Evolutionary conservation across 2,113 vertebrate species (phyloP), one percentile per base, ranked within the genome.

Genomic region (Zeus faber): DNA sequence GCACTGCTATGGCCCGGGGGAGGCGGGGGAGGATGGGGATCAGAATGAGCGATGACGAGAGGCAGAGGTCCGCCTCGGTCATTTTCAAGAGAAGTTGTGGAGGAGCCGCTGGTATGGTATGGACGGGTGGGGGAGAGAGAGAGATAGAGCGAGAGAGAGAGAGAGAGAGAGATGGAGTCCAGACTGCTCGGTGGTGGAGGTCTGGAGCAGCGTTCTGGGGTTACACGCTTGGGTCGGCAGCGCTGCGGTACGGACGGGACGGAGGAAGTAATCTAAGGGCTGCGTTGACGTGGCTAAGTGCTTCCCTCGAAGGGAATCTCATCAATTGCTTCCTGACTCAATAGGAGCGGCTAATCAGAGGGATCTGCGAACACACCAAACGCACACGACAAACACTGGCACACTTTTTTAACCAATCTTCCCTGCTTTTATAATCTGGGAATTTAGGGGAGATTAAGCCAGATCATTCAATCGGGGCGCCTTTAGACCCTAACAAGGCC

Each of bases 271-370:
- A 76, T 66, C 61, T 58, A 3, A 23, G n/a, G 52, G 47, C 31
- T 0, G 53, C 16, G 23, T 17, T 8, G 33, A 58, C 47, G 40
- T 24, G 0, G 22, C 40, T 26, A 67, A 81, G 72, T 62, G 47
- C 27, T 49, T 60, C 24, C 53, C 39, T 63, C 25, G 68, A 20
- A 9, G 49, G 47, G 62, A 18, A 52, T 67, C 56, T 70, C 37
- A 70, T 80, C 69, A 65, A 77, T 4, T 37, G 58, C 67, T 72
- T 80, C 73, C 75, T 76, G 50, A 71, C 62, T 67, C 29, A 40
- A 9, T 37, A 39, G 46, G 33, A 49, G 31, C 1, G 18, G 37
- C 3, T 49, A 40, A 57, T 75, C 9, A 54, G 63, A 66, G 41
- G n/a, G 49, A 23, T 45, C 21, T 24, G 21, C 17, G 44, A 29